Evolutionary conservation across 2,888 invertebrate genomes (phyloP).

Genomic region (Polymixis lichenea): DNA sequence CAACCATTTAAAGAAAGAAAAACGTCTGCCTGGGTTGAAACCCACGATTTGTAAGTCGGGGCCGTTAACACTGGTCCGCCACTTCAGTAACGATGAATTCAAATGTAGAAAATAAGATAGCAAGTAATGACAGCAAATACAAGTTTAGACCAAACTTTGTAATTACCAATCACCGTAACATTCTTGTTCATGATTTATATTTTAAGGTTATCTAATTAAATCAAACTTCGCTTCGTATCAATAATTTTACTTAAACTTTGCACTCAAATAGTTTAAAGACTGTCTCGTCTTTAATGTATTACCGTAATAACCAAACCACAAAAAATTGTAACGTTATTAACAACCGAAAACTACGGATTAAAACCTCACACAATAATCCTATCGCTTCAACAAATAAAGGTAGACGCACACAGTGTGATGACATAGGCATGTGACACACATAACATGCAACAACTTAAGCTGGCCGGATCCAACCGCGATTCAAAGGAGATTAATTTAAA

Average conservation of each 20-base stretch:
- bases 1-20: no score
- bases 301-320: not conserved
- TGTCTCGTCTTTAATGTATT: not conserved
- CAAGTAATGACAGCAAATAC: no score
- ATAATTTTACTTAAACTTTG: not conserved
- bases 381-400: slow-evolving; percentile 19
- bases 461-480: slow-evolving; percentile 38
- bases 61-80: no score
- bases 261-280: not conserved
- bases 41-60: no score
- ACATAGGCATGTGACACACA: slow-evolving; percentile 33
- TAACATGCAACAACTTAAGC: slow-evolving; percentile 39
- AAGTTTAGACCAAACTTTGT: not conserved
- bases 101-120: no score
- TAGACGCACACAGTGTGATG: slow-evolving; percentile 19
- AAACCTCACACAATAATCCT: slow-evolving; percentile 14
- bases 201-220: not conserved
- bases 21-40: no score
- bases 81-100: no score
- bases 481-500: slow-evolving; percentile 58
- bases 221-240: not conserved
- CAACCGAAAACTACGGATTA: not conserved
- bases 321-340: not conserved
- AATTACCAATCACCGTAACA: not conserved
- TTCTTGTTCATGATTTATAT: not conserved